A percentile compares a stretch with the other conserved stretches of the same genome.
These are phyloP conservation scores for Ochropleura leucogaster DNA, from an alignment of 2,888 invertebrate species.

Conservation along the genomic window DNA sequence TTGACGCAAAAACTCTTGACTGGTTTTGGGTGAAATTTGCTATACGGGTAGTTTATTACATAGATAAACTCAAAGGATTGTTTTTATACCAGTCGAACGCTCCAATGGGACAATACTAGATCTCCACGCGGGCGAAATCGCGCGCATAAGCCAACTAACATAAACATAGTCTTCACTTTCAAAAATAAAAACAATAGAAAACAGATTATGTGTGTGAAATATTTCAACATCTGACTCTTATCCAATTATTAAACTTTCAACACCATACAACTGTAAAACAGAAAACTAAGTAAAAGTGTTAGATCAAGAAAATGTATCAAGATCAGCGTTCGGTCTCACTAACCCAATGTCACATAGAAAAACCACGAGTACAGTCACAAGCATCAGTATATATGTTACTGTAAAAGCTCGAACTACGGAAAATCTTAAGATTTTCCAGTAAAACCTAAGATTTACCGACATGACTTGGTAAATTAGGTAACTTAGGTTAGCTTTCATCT, in stretches of 20 bases:
- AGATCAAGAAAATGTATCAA: constrained; percentile 49
- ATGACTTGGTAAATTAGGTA: too few species aligned
- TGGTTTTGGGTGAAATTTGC: background rate
- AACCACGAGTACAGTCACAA: constrained; percentile 18
- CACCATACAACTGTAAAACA: constrained; percentile 38
- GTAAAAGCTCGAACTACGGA: too few species aligned
- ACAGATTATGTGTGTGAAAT: constrained; percentile 41
- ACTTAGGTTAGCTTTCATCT: too few species aligned
- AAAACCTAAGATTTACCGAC: too few species aligned
- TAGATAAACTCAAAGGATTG: background rate
- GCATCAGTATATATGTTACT: background rate
- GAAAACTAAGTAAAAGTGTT: constrained; percentile 57
- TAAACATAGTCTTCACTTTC: background rate
- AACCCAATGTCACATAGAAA: constrained; percentile 62
- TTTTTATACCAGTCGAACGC: background rate
- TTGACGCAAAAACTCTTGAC: background rate
- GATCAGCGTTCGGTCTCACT: constrained; percentile 48
- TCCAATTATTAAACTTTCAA: constrained; percentile 45
- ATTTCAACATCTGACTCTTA: constrained; percentile 10
- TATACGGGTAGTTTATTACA: background rate
- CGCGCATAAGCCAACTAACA: background rate
- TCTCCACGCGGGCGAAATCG: background rate
- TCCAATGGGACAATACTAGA: background rate
- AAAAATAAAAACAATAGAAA: constrained; percentile 29
- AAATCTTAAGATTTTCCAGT: too few species aligned